Percentiles rank a stretch among this genome's conserved stretches.
phyloP scores from a whole-genome alignment of 1,140 invertebrate genomes.

The Sitobion miscanthi region DNA sequence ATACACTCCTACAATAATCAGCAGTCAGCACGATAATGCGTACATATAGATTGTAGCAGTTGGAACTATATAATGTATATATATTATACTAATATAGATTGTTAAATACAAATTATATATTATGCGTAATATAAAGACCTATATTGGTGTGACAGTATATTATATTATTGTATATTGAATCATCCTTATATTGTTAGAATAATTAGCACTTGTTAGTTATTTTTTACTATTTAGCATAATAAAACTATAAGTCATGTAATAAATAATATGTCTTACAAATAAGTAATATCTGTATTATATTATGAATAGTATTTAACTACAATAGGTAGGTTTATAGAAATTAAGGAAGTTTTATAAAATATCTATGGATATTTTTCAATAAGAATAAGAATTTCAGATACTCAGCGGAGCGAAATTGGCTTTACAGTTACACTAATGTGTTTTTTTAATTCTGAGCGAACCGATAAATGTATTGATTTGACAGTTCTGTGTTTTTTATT shows the following conservation, averaged over 20 bases:
- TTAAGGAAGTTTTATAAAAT: not conserved
- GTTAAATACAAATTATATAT: not conserved
- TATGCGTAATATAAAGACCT: not conserved
- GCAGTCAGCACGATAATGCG: constrained; percentile 26
- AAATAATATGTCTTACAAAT: not conserved
- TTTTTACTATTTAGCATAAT: not conserved
- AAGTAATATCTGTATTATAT: not conserved
- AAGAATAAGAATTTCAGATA: not conserved
- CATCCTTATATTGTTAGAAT: not conserved
- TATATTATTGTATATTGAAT: not conserved
- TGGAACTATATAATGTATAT: not conserved
- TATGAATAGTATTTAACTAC: not conserved
- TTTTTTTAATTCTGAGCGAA: too few species aligned
- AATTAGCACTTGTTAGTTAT: not conserved
- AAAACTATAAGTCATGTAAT: not conserved
- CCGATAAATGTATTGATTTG: not conserved
- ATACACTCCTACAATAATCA: constrained; percentile 51
- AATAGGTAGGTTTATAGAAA: not conserved
- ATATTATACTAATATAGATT: not conserved
- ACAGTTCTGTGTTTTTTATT: not conserved
- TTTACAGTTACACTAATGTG: too few species aligned
- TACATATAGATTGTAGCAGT: not conserved
- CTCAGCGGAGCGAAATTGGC: too few species aligned
- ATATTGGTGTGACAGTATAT: not conserved
- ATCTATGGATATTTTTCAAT: not conserved